Evolutionary conservation across 2,888 invertebrate species (phyloP), one percentile per base, ranked within the genome.

Genomic region (Eudemis profundana): DNA sequence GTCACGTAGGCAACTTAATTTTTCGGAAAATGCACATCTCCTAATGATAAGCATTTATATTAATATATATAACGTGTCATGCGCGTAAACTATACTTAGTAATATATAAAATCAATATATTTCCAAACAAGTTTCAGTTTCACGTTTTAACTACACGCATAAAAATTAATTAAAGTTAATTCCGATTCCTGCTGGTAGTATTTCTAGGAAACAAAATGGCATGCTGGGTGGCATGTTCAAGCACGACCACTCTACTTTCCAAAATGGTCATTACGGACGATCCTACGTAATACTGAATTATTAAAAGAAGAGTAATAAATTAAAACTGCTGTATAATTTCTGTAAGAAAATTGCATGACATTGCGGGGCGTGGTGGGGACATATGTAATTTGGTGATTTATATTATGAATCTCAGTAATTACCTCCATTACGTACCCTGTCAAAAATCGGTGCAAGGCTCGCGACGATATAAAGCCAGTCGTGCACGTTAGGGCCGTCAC

Each of bases 221-320:
- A 46, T 47, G 53, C 65, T 65, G 65, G 65, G 65, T 65, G 65
- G 65, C 46, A 65, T 65, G 27, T 40, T 57, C 29, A 51, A 56
- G 56, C 47, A 19, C 33, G 51, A 44, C 40, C 61, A 61, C 65
- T 61, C 66, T 51, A 67, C 67, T 85, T 78, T 81, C 81, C 78
- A 79, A 83, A 83, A 84, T 76, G 73, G 76, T 73, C 78, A 65
- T 65, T 65, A 65, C 65, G 46, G 59, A 60, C 59, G 65, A 60
- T 65, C 38, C 65, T 65, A 65, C 65, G 65, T 65, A 60, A 65
- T 65, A 59, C 47, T 53, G 65, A 79, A 81, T 80, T 82, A 84
- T 83, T 79, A 81, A 84, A 84, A 86, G 85, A 87, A 85, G 83
- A 78, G 73, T 78, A 83, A 86, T 90, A 89, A 90, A 90, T 89